Evolutionary conservation across 2,888 invertebrate genomes (phyloP).

Genomic region (Ochropleura plecta): DNA sequence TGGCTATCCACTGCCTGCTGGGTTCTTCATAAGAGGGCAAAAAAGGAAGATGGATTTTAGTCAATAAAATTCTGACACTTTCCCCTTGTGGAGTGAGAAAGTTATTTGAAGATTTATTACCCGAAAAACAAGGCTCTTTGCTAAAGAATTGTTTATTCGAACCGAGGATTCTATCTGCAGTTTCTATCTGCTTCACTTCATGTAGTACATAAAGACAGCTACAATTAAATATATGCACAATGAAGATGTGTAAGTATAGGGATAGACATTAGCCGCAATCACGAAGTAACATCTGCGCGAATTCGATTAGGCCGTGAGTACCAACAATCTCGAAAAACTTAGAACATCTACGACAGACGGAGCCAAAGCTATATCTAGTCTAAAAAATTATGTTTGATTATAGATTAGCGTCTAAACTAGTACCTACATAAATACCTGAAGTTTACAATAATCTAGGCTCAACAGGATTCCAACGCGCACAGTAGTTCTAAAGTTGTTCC

Average conservation of each 20-base stretch:
- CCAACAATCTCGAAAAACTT: neutral
- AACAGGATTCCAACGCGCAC: slow-evolving; percentile 2
- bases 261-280: slow-evolving; percentile 41
- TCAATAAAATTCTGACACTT: no score
- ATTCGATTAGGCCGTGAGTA: slow-evolving; percentile 20
- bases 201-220: neutral
- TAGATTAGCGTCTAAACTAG: neutral
- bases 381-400: neutral
- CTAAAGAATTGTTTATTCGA: neutral
- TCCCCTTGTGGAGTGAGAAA: no score
- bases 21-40: no score
- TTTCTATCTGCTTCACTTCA: neutral
- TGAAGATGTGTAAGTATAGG: neutral
- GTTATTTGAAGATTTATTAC: no score
- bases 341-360: neutral
- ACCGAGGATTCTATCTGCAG: neutral
- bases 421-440: slow-evolving; percentile 18
- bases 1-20: no score
- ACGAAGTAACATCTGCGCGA: slow-evolving; percentile 37
- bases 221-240: neutral
- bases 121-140: neutral
- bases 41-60: no score
- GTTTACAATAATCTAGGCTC: neutral
- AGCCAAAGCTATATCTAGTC: neutral
- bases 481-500: slow-evolving; percentile 35